Percentiles rank a stretch among this genome's conserved stretches.
These are phyloP conservation scores for Mythimna ferrago DNA, from an alignment of 2,888 invertebrate genomes.

Conservation along the genomic window DNA sequence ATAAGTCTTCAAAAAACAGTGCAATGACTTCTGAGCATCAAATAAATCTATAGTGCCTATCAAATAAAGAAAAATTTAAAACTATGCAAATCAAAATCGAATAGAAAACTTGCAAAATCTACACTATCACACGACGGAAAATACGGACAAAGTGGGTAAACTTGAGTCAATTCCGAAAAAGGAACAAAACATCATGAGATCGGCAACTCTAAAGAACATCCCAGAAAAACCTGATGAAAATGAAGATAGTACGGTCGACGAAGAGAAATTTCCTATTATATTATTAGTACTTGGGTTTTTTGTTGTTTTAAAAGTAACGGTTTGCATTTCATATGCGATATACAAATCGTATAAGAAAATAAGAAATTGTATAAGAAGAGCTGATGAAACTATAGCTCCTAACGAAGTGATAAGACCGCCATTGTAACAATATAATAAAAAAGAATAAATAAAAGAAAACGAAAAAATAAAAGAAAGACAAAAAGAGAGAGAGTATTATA, in stretches of 20 bases:
- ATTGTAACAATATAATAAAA: not conserved
- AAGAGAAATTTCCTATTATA: constrained; percentile 6
- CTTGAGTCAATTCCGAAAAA: not conserved
- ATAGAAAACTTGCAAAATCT: not conserved
- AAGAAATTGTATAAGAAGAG: constrained; percentile 16
- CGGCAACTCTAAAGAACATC: not conserved
- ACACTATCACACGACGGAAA: not conserved
- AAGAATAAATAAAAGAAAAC: too few relatives aligned
- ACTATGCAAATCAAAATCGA: not conserved
- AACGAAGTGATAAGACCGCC: not conserved
- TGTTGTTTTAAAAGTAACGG: constrained; percentile 1
- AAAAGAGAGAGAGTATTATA: not conserved
- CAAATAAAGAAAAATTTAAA: too few relatives aligned
- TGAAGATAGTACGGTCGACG: not conserved
- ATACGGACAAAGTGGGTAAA: not conserved
- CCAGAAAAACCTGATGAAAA: not conserved
- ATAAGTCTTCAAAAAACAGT: not conserved
- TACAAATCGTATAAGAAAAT: constrained; percentile 22
- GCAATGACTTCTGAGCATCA: not conserved
- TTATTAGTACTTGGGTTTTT: constrained; percentile 21
- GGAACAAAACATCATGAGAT: constrained; percentile 8
- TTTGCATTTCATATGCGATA: constrained; percentile 8
- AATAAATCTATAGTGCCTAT: not conserved
- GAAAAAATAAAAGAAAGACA: too few relatives aligned
- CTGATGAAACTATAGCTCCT: not conserved